Evolutionary conservation across 2,113 vertebrate species (phyloP).

Genomic region (Cinclus cinclus): DNA sequence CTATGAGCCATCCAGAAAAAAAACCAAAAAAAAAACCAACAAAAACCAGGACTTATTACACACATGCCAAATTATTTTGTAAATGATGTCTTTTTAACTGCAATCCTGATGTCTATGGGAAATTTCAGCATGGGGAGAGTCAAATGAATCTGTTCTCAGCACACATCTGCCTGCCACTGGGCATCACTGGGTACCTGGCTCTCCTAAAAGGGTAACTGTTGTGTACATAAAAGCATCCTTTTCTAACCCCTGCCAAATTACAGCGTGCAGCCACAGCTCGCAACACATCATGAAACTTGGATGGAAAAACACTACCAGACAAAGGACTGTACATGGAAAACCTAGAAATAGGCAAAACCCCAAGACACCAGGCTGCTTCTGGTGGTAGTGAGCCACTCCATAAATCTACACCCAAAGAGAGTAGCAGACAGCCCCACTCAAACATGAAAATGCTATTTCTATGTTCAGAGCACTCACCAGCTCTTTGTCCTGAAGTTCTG

Average conservation of each 20-base stretch:
- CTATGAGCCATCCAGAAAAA: background rate
- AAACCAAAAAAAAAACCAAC: background rate
- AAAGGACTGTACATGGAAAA: background rate
- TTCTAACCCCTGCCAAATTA: background rate
- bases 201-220: background rate
- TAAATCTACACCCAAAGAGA: background rate
- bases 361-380: background rate
- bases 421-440: background rate
- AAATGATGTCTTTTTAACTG: background rate
- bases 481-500: conserved; percentile 89
- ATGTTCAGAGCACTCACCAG: conserved; percentile 73
- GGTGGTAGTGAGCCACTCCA: background rate
- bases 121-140: background rate
- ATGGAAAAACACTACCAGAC: background rate
- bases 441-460: background rate
- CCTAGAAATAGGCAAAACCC: background rate
- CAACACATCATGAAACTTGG: background rate
- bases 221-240: background rate
- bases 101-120: background rate
- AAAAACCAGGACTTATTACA: background rate
- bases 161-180: background rate
- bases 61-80: background rate
- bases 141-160: background rate
- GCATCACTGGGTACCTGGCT: background rate
- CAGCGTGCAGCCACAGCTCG: background rate